Evolutionary conservation across 2,797 vertebrate genomes (phyloP).

Genomic region (Gobionotothen gibberifrons): DNA sequence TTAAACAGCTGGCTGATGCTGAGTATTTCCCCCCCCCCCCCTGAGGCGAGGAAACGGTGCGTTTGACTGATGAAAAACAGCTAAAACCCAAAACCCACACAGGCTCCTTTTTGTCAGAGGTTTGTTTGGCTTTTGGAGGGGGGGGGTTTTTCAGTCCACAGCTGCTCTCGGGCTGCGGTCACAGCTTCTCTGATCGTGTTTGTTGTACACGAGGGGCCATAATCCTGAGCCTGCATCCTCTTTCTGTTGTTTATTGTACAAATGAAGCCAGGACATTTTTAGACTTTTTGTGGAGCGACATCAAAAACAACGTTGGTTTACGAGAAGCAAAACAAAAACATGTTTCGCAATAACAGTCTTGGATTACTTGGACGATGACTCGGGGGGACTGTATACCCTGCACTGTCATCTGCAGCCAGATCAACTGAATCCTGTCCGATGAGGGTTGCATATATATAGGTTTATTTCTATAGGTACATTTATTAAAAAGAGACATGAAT

Average conservation of each 20-base stretch:
- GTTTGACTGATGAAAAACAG: conserved; percentile 60
- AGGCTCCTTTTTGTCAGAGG: conserved; percentile 41
- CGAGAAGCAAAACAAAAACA: conserved; percentile 42
- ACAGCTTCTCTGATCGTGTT: conserved; percentile 51
- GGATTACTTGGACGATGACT: conserved; percentile 27
- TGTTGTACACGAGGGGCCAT: conserved; percentile 20
- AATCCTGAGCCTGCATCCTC: conserved; percentile 22
- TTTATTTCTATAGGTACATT: conserved; percentile 15
- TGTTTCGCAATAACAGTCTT: conserved; percentile 49
- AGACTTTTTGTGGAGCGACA: conserved; percentile 25
- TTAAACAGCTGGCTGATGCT: conserved; percentile 64
- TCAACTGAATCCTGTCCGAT: conserved; percentile 27
- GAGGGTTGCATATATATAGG: conserved; percentile 16
- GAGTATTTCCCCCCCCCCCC: conserved; percentile 30
- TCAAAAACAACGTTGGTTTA: conserved; percentile 28
- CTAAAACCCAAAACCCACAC: conserved; percentile 47
- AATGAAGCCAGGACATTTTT: conserved; percentile 34
- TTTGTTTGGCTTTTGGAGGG: conserved; percentile 48
- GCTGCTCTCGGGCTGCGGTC: conserved; percentile 48
- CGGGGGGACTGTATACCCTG: not conserved
- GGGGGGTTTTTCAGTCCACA: conserved; percentile 47
- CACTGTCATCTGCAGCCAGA: conserved; percentile 24
- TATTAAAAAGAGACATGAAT: conserved; percentile 26
- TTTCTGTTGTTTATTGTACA: conserved; percentile 42
- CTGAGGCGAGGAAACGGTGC: not conserved